Evolutionary conservation across 2,797 vertebrate genomes (phyloP), one percentile per base, ranked within the genome.

Genomic region (Scleropages formosus): DNA sequence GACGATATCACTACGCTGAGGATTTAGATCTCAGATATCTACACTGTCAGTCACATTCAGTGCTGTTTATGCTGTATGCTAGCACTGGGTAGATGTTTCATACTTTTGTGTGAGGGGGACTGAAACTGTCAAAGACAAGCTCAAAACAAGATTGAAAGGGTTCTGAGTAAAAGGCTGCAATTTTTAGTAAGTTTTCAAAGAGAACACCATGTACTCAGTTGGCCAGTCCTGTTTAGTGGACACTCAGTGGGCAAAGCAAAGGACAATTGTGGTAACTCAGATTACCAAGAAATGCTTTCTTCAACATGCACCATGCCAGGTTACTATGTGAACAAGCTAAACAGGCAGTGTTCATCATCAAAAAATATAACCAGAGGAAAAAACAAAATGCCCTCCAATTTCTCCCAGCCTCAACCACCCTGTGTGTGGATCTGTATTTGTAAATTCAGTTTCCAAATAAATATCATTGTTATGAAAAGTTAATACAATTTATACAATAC

Each of bases 281-380:
- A 67, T 67, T 75, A 71, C 63, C 76, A 75, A 67, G 64, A 73
- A 70, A 79, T 64, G 70, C 31, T 27, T 70, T 75, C 75, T 31
- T 67, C 75, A 81, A 68, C 81, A 86, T 81, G 84, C 83, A 78
- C 44, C 82, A 84, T 86, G 80, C 80, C 73, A 70, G 75, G 75
- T 82, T 65, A 68, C 27, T 67, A 77, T 44, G 66, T 74, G 76
- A 78, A 67, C 60, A 39, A 71, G 46, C 75, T 61, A 75, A 47
- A 67, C 72, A 44, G 31, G 66, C 51, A 58, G 56, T 18, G 39
- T 10, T 24, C 44, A 47, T 76, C 53, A 22, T 39, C 49, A 61
- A 24, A 31, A 73, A 73, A 62, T 59, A 46, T 46, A 49, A 44
- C 16, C 53, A 10, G 16, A 46, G n/a, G 12, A n/a, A 51, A 53